These are phyloP conservation scores for Gopherus flavomarginatus DNA, from an alignment of 2,113 vertebrate species.

Conservation along the genomic window DNA sequence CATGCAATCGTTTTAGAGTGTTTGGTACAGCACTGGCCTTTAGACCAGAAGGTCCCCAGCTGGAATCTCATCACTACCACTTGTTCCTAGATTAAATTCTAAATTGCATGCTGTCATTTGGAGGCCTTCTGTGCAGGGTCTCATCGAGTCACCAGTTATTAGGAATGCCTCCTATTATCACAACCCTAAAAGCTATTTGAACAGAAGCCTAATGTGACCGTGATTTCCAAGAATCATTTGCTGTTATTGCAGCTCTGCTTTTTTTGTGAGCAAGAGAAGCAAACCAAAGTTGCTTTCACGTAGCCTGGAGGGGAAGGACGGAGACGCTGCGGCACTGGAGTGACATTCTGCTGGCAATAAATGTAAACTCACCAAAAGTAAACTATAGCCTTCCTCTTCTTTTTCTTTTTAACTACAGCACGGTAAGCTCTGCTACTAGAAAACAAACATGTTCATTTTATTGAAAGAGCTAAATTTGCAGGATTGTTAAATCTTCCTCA, in stretches of 20 bases:
- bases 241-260: constrained; percentile 80
- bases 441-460: constrained; percentile 37
- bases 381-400: constrained; percentile 47
- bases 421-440: constrained; percentile 41
- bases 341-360: constrained; percentile 50
- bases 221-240: constrained; percentile 86
- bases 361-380: constrained; percentile 68
- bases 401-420: constrained; percentile 13
- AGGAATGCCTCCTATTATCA: constrained; percentile 81
- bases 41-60: constrained; percentile 82
- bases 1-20: constrained; percentile 50
- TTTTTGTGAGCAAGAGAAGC: constrained; percentile 71
- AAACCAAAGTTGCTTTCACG: constrained; percentile 77
- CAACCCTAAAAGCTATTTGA: constrained; percentile 85
- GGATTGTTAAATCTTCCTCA: constrained; percentile 1
- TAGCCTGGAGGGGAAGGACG: constrained; percentile 55
- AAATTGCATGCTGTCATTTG: constrained; percentile 83
- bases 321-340: constrained; percentile 56
- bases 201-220: constrained; percentile 83
- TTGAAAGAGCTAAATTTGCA: neutral
- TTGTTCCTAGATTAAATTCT: constrained; percentile 84
- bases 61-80: constrained; percentile 81
- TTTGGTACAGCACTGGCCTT: constrained; percentile 48
- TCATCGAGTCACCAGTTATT: constrained; percentile 83
- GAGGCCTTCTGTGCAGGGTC: constrained; percentile 85